Base-by-base conservation (phyloP, 2,888 invertebrate genomes). In the Cephus sareptanus region DNA sequence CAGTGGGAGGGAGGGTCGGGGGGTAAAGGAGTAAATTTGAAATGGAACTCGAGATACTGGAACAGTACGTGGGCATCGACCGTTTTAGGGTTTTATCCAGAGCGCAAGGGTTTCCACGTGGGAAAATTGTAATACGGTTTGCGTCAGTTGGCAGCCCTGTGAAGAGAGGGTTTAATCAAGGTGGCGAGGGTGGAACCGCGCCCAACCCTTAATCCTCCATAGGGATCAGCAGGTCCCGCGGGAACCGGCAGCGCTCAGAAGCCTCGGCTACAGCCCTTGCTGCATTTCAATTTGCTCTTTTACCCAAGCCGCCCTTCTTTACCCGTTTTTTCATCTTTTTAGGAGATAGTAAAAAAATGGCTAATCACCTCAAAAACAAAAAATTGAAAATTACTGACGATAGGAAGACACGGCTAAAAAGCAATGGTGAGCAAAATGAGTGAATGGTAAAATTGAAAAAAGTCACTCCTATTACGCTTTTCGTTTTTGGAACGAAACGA, bases 161-260 rank as follows among this genome's bases (percentile, higher is more conserved):
- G 71, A 56, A 56, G 71, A 71, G 71, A 71, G 31, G 71, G 71
- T 71, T 71, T 71, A 71, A 71, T 71, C 71, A 71, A 71, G 71
- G 31, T 12, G 11, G 31, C 15, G 71, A 56, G 31, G 71, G 71
- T 30, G 31, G 71, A 71, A 71, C 15, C 31, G 71, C 31, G 71
- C 71, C 71, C 71, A 34, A 34, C 13, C 31, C 71, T 34, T 71
- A 71, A 71, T 71, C 71, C 71, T 30, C 31, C 31, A 23, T 34
- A 9, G 71, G 71, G 71, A 71, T 31, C 71, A 34, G 71, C 31
- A 12, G 15, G 31, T 71, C 31, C 71, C 31, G 70, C 30, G 71
- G 31, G 71, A 71, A 34, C 13, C 71, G 9, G 15, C 31, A 6
- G 12, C 2, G 31, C 30, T 56, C 56, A 9, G 56, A 23, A 56